Evolutionary conservation across 1,140 invertebrate genomes (phyloP).

Genomic region (Glossosoma conforme): DNA sequence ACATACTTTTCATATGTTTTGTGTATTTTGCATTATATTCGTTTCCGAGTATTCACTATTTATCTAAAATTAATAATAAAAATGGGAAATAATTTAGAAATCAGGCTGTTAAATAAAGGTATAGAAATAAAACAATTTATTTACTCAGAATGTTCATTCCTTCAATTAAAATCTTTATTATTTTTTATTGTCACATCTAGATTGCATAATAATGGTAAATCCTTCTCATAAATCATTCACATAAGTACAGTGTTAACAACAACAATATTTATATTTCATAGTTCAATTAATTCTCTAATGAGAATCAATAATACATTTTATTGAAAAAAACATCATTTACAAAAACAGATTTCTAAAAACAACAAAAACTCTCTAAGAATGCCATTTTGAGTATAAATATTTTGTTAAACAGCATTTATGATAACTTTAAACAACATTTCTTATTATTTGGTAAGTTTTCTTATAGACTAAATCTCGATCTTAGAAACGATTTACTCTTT

Average conservation of each 20-base stretch:
- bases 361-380: background rate
- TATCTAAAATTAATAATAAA: no score
- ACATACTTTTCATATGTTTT: no score
- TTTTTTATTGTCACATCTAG: slow-evolving; percentile 24
- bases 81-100: no score
- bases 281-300: background rate
- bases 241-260: slow-evolving; percentile 31
- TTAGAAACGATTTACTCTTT: background rate
- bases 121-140: no score
- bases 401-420: background rate
- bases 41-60: no score
- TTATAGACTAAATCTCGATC: background rate
- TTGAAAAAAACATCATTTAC: background rate
- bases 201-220: slow-evolving; percentile 29
- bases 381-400: background rate
- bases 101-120: no score
- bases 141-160: no score
- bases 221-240: slow-evolving; percentile 31
- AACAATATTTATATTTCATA: slow-evolving; percentile 23
- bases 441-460: background rate
- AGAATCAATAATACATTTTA: slow-evolving; percentile 2
- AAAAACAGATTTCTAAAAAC: background rate
- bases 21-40: no score
- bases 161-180: slow-evolving; percentile 18
- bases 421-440: background rate